These are phyloP conservation scores for Rhopalosiphum maidis DNA, from an alignment of 1,140 invertebrate species.

Conservation along the genomic window DNA sequence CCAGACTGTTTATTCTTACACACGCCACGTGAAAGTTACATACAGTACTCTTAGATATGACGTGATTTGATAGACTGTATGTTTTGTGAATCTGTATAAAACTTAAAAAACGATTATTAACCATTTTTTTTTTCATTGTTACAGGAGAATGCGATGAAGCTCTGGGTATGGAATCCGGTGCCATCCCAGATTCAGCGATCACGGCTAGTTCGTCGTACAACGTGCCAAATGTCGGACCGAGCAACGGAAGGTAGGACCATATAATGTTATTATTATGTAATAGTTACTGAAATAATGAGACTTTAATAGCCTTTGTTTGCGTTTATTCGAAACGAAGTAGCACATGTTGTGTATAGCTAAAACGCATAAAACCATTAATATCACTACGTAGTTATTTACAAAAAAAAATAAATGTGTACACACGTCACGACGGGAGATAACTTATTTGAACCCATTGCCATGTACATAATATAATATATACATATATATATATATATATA, in stretches of 20 bases:
- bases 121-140: slow-evolving; percentile 62
- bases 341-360: background rate
- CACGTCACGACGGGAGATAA: background rate
- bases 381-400: background rate
- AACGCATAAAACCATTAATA: slow-evolving; percentile 2
- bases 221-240: slow-evolving; percentile 68
- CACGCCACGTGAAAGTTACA: background rate
- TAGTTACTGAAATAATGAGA: background rate
- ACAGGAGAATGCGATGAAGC: slow-evolving; percentile 67
- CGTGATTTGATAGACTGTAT: background rate
- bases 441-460: background rate
- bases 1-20: background rate
- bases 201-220: slow-evolving; percentile 69
- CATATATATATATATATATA: background rate
- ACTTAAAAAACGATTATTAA: background rate
- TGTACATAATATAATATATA: background rate
- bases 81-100: background rate
- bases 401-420: background rate
- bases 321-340: background rate
- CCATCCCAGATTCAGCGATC: slow-evolving; percentile 69
- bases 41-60: background rate
- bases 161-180: slow-evolving; percentile 71
- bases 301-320: background rate
- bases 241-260: slow-evolving; percentile 68
- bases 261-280: background rate